These are phyloP conservation scores for Phrynosoma blainvillii DNA, from an alignment of 2,113 vertebrate species.

Conservation along the genomic window DNA sequence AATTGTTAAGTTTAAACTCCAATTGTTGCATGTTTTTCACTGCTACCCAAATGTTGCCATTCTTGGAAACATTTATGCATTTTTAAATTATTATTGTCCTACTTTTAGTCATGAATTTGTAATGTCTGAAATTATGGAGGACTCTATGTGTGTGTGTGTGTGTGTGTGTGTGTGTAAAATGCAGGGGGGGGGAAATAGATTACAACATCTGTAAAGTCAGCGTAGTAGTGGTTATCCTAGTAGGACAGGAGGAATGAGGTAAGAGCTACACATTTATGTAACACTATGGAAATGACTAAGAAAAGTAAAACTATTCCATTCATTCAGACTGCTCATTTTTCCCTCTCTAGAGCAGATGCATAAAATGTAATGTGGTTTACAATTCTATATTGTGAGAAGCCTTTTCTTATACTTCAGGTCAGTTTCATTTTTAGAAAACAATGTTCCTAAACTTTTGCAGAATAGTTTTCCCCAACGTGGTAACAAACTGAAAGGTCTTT, in stretches of 20 bases:
- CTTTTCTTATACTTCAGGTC: background rate
- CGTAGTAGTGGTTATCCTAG: background rate
- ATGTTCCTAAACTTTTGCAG: background rate
- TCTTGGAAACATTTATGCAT: background rate
- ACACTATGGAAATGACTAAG: background rate
- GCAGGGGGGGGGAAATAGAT: too few relatives aligned
- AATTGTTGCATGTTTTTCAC: accelerated
- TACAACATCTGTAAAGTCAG: background rate
- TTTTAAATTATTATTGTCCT: background rate
- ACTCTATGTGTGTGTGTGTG: background rate
- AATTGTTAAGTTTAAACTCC: background rate
- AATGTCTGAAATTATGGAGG: background rate
- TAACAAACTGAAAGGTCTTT: background rate
- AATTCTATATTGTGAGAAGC: background rate
- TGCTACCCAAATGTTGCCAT: background rate
- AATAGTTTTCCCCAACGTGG: background rate
- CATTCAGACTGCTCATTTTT: background rate
- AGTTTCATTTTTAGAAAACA: conserved; percentile 20
- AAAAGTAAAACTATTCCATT: background rate
- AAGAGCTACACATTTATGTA: background rate
- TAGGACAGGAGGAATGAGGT: background rate
- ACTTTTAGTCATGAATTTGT: background rate
- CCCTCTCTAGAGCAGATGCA: background rate
- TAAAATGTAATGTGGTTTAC: background rate
- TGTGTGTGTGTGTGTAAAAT: background rate